Evolutionary conservation across 1,140 invertebrate species (phyloP), one percentile per base, ranked within the genome.

Genomic region (Vollenhovia emeryi): DNA sequence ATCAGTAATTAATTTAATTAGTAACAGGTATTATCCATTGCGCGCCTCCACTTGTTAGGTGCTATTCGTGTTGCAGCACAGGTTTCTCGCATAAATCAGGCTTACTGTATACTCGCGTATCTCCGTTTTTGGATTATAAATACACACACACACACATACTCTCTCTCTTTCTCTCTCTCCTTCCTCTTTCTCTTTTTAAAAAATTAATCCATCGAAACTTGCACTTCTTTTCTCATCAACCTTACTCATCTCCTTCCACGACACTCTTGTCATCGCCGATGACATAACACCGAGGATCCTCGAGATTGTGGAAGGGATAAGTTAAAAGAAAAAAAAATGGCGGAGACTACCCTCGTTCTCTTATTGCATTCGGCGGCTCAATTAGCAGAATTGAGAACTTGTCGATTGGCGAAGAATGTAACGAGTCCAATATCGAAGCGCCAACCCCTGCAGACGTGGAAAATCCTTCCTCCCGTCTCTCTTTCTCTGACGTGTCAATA

Each of bases 321-420:
- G 36, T 36, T 60, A 9, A 15, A 21, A 71, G 33, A 40, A 45
- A 75, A 36, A 84, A 40, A 84, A 40, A 15, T 24, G 21, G 30
- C 48, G 11, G 30, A 21, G 40, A 43, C 78, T 43, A 43, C 24
- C 11, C 21, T 79, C 3, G 18, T 73, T 18, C 24, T 64, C 11
- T 76, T 84, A 64, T 84, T 87, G 73, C 50, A 62, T 64, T 73
- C 64, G 73, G 48, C 57, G 48, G 73, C 55, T 88, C 86, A 85
- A 88, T 88, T 87, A 87, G 66, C 27, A 50, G 64, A 87, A 88
- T 79, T 64, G 62, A 87, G 60, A 85, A 84, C 33, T 71, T 76
- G 50, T 78, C 74, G 83, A 80, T 71, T 36, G 48, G 59, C 33
- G 24, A 27, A 79, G 64, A 80, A 69, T 80, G 76, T 80, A 80